Percentiles rank a stretch among this genome's conserved stretches.
phyloP scores from a whole-genome alignment of 2,113 vertebrate species.

The Cairina moschata region DNA sequence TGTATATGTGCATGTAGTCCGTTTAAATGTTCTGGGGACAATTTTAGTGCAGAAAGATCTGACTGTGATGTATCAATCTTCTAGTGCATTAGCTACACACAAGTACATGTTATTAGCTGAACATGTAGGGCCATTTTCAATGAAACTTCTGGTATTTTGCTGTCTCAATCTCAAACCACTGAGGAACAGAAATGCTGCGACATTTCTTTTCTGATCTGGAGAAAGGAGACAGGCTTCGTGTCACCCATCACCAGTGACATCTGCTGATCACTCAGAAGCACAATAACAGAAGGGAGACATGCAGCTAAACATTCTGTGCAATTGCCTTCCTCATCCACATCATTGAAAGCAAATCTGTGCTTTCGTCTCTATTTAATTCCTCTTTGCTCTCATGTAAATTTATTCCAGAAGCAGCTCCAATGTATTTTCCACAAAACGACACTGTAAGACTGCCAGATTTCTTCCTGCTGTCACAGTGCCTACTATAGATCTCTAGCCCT shows the following conservation, averaged over 20 bases:
- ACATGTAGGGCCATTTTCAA: neutral
- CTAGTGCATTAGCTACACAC: neutral
- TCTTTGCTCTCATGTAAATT: slow-evolving; percentile 62
- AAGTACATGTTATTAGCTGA: neutral
- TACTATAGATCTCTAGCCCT: slow-evolving; percentile 41
- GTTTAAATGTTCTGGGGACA: neutral
- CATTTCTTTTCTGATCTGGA: neutral
- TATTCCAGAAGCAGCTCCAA: slow-evolving; percentile 49
- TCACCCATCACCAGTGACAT: slow-evolving; percentile 62
- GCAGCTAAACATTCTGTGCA: slow-evolving; percentile 72
- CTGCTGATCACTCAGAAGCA: slow-evolving; percentile 66
- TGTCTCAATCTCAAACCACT: neutral
- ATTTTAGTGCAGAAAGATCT: neutral
- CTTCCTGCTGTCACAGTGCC: slow-evolving; percentile 48
- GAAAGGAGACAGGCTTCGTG: slow-evolving; percentile 37
- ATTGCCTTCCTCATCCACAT: slow-evolving; percentile 60
- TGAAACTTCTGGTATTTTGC: neutral
- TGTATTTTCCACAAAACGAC: slow-evolving; percentile 60
- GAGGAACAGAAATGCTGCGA: neutral
- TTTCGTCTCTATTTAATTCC: slow-evolving; percentile 51
- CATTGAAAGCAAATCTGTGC: slow-evolving; percentile 67
- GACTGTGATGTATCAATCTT: neutral
- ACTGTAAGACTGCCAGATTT: slow-evolving; percentile 44
- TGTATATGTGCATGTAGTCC: neutral
- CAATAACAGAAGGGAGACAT: slow-evolving; percentile 68